phyloP scores from a whole-genome alignment of 2,888 invertebrate species.

The Perdita meconis region DNA sequence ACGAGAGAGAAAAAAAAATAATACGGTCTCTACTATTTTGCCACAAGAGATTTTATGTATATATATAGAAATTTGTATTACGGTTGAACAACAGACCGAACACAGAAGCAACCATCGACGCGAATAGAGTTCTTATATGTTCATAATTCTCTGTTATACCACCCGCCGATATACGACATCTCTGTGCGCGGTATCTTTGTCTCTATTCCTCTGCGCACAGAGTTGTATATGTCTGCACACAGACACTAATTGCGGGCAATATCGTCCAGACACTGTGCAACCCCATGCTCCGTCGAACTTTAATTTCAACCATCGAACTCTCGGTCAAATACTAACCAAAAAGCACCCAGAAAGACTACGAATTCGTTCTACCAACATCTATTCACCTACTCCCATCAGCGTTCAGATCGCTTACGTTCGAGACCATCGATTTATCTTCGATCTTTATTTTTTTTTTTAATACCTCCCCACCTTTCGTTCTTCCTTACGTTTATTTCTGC shows the following conservation, averaged over 20 bases:
- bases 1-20: slow-evolving; percentile 21
- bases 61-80: slow-evolving; percentile 14
- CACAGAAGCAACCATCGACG: slow-evolving; percentile 47
- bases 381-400: slow-evolving; percentile 30
- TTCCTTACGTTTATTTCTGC: slow-evolving; percentile 2
- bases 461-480: not conserved
- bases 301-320: slow-evolving; percentile 16
- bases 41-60: not conserved
- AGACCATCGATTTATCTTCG: slow-evolving; percentile 37
- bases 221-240: slow-evolving; percentile 34
- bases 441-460: slow-evolving; percentile 1
- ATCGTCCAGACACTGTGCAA: slow-evolving; percentile 58
- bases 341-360: slow-evolving; percentile 32
- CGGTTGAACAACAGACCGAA: slow-evolving; percentile 24
- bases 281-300: slow-evolving; percentile 13
- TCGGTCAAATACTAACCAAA: slow-evolving; percentile 39
- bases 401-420: slow-evolving; percentile 52
- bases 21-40: not conserved
- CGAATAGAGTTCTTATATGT: slow-evolving; percentile 16
- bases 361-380: slow-evolving; percentile 51
- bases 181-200: not conserved
- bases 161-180: slow-evolving; percentile 34
- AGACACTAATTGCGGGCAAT: slow-evolving; percentile 58
- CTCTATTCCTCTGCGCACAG: not conserved
- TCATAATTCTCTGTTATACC: slow-evolving; percentile 20